Evolutionary conservation across 2,113 vertebrate species (phyloP).

Genomic region (Chinchilla lanigera): DNA sequence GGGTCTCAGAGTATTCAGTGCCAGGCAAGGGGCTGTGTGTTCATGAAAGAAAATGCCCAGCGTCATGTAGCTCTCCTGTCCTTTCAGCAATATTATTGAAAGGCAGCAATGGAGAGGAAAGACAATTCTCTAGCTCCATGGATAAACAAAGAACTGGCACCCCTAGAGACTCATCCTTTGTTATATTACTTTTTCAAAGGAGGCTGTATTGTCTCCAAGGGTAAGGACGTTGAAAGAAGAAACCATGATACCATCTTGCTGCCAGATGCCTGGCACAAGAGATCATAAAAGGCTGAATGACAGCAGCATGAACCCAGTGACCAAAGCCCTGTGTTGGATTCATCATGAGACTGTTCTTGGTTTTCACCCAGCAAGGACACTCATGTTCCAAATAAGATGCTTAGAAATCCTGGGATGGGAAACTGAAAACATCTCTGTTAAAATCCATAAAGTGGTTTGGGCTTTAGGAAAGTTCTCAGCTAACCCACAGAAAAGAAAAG

Average conservation of each 20-base stretch:
- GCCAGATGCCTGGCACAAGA: background rate
- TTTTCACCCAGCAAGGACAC: background rate
- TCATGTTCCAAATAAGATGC: background rate
- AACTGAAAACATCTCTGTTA: background rate
- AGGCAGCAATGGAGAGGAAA: background rate
- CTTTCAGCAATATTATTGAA: background rate
- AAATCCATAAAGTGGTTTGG: background rate
- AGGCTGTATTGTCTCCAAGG: background rate
- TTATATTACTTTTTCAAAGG: constrained; percentile 52
- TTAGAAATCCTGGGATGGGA: background rate
- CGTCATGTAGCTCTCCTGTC: background rate
- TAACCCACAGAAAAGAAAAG: background rate
- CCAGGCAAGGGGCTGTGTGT: background rate
- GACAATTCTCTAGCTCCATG: background rate
- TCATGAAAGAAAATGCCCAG: constrained; percentile 8
- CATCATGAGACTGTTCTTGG: background rate
- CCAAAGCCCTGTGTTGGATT: background rate
- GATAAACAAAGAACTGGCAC: constrained; percentile 7
- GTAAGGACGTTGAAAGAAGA: background rate
- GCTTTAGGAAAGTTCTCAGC: background rate
- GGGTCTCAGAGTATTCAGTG: background rate
- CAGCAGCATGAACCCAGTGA: background rate
- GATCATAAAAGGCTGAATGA: background rate
- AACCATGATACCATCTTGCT: background rate
- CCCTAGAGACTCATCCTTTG: background rate